phyloP scores from a whole-genome alignment of 2,888 invertebrate genomes.

The Athalia circularis region DNA sequence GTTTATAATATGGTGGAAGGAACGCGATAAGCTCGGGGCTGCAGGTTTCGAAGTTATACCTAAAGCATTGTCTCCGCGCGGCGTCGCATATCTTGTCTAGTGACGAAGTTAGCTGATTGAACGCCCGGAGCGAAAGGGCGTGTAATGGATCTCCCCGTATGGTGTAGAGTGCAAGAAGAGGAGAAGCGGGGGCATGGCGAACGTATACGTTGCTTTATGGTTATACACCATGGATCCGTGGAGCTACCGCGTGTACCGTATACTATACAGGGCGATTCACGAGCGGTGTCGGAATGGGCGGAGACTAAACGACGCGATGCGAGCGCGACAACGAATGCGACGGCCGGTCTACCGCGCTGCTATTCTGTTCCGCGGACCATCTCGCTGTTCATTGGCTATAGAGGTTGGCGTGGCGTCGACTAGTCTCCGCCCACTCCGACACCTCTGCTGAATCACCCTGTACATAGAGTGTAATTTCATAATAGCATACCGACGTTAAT shows the following conservation, averaged over 20 bases:
- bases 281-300: too few species aligned
- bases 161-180: slow-evolving; percentile 13
- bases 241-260: slow-evolving; percentile 45
- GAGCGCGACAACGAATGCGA: too few species aligned
- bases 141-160: slow-evolving; percentile 54
- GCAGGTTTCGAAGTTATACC: slow-evolving; percentile 28
- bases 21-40: background rate
- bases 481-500: slow-evolving; percentile 74
- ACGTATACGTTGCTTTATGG: slow-evolving; percentile 35
- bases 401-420: too few species aligned
- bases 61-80: slow-evolving; percentile 40
- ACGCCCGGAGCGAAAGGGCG: slow-evolving; percentile 67
- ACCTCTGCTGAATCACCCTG: too few species aligned
- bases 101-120: slow-evolving; percentile 71
- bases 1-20: too few species aligned
- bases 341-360: too few species aligned
- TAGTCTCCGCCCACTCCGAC: too few species aligned
- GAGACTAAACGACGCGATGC: too few species aligned
- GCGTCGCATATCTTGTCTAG: slow-evolving; percentile 61
- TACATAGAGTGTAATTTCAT: slow-evolving; percentile 69
- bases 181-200: background rate
- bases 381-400: too few species aligned
- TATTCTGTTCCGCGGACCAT: too few species aligned
- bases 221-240: slow-evolving; percentile 49
- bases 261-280: too few species aligned